Evolutionary conservation across 2,888 invertebrate species (phyloP).

Genomic region (Bedellia somnulentella): DNA sequence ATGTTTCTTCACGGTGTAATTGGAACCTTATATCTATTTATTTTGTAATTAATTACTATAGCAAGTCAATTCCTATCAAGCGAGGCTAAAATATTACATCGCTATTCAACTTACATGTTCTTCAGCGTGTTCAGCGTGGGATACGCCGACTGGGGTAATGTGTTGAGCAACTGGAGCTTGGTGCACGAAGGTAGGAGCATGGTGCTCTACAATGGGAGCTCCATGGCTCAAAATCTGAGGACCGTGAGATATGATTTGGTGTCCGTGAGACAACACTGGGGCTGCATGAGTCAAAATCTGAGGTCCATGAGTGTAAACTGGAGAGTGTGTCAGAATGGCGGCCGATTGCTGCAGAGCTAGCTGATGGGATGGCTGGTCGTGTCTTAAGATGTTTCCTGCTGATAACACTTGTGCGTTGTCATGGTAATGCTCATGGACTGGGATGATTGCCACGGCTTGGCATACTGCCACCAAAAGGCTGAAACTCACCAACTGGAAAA

Average conservation of each 20-base stretch:
- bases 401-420: constrained; percentile 31
- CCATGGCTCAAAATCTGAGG: constrained; percentile 15
- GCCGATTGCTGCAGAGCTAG: constrained; percentile 9
- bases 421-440: constrained; percentile 25
- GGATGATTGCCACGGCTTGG: constrained; percentile 40
- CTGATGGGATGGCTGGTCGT: constrained; percentile 32
- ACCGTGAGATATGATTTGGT: constrained; percentile 9
- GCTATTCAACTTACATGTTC: constrained; percentile 25
- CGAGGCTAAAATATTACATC: too few relatives aligned
- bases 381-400: constrained; percentile 42
- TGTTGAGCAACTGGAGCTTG: constrained; percentile 18
- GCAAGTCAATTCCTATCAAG: too few relatives aligned
- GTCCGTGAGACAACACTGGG: constrained; percentile 6
- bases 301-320: constrained; percentile 4
- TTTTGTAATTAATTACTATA: too few relatives aligned
- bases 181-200: constrained; percentile 18
- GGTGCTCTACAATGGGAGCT: constrained; percentile 19
- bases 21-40: too few relatives aligned
- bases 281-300: constrained; percentile 10
- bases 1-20: too few relatives aligned
- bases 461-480: constrained; percentile 41
- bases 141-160: constrained; percentile 16
- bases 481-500: constrained; percentile 37
- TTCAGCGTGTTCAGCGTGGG: constrained; percentile 21
- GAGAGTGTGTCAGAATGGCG: constrained; percentile 15